Evolutionary conservation across 2,888 invertebrate genomes (phyloP).

Genomic region (Eudasyphora cyanicolor): DNA sequence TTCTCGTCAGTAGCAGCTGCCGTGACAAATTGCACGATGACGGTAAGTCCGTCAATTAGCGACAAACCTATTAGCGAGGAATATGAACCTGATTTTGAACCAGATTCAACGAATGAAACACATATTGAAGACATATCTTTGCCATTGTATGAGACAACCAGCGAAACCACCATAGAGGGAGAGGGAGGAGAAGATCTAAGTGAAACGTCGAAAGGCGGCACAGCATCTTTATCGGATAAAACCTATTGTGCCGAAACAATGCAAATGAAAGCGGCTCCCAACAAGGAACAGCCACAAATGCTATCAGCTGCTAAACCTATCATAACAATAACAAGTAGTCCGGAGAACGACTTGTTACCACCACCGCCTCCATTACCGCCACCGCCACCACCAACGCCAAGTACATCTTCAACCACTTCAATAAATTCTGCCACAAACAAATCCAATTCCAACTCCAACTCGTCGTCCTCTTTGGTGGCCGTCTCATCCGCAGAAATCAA

Average conservation of each 20-base stretch:
- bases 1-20: no score
- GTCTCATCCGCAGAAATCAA: neutral
- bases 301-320: neutral
- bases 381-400: constrained; percentile 49
- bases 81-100: constrained; percentile 69
- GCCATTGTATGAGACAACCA: constrained; percentile 72
- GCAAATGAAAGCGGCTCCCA: neutral
- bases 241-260: constrained; percentile 26
- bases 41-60: neutral
- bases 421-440: neutral
- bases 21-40: neutral
- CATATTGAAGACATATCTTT: constrained; percentile 73
- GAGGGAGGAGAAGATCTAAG: constrained; percentile 3
- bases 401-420: constrained; percentile 20
- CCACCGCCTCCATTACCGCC: constrained; percentile 58
- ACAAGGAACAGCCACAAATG: neutral
- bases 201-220: constrained; percentile 24
- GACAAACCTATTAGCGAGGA: constrained; percentile 56
- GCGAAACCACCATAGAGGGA: constrained; percentile 61
- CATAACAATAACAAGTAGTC: constrained; percentile 18
- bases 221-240: constrained; percentile 65
- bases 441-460: no score
- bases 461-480: neutral
- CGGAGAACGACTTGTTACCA: constrained; percentile 47
- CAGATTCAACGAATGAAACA: constrained; percentile 68